phyloP scores from a whole-genome alignment of 2,113 vertebrate genomes.

The Orthochromis malagaraziensis region DNA sequence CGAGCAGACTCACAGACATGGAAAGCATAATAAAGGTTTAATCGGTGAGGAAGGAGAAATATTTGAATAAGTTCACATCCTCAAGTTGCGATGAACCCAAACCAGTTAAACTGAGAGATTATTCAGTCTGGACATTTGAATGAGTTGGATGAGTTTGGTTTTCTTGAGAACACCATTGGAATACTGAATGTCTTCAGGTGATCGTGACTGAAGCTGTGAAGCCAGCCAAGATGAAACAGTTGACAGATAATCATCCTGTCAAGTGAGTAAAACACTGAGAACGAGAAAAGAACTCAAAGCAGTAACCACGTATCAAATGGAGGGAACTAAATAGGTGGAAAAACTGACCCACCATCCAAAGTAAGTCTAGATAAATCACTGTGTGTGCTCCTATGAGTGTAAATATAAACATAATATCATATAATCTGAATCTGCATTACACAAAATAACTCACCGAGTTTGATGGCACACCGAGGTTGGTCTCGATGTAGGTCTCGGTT shows the following conservation, averaged over 20 bases:
- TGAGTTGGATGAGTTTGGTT: neutral
- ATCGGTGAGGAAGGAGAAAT: neutral
- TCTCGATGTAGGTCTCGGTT: conserved; percentile 95
- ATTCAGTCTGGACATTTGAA: neutral
- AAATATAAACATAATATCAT: neutral
- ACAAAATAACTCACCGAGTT: conserved; percentile 82
- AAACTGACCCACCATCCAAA: neutral
- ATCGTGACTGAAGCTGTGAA: neutral
- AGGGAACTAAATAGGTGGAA: neutral
- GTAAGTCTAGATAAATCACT: neutral
- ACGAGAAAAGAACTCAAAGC: neutral
- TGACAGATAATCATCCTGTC: neutral
- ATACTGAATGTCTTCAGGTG: neutral
- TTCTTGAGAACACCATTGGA: neutral
- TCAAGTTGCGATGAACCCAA: neutral
- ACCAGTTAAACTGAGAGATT: neutral
- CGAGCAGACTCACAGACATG: neutral
- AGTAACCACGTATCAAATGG: neutral
- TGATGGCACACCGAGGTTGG: conserved; percentile 83
- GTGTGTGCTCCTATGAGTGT: neutral
- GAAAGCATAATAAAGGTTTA: neutral
- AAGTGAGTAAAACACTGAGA: neutral
- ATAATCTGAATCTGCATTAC: neutral
- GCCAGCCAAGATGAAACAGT: neutral
- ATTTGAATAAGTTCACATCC: neutral